Conservation (phyloP, 1,140 invertebrate species). For the Lineus longissimus region DNA sequence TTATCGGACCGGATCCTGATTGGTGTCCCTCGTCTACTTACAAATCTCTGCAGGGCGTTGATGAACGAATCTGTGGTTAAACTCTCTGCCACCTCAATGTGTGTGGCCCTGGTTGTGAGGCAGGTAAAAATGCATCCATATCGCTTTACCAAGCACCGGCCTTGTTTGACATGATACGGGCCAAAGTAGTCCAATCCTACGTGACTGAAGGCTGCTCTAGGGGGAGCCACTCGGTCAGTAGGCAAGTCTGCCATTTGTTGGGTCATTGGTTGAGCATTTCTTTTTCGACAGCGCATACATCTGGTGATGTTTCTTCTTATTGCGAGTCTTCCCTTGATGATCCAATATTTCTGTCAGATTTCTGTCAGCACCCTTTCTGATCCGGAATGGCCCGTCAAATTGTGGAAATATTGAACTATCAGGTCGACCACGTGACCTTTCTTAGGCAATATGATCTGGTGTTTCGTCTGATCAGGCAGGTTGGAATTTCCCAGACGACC, state of each 20-base stretch:
- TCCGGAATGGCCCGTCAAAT: conserved; percentile 1
- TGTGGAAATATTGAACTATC: conserved; percentile 9
- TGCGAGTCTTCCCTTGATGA: neutral
- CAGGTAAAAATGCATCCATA: conserved; percentile 21
- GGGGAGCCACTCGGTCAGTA: conserved; percentile 11
- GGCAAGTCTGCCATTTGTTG: conserved; percentile 15
- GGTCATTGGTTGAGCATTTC: neutral
- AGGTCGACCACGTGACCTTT: conserved; percentile 1
- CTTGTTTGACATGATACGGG: conserved; percentile 16
- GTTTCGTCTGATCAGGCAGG: too few relatives aligned
- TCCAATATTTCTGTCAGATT: conserved; percentile 11
- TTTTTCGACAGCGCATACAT: neutral
- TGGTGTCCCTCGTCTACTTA: conserved; percentile 14
- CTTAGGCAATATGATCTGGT: neutral
- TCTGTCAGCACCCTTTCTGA: neutral
- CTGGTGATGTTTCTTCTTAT: neutral
- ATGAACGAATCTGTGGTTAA: conserved; percentile 23
- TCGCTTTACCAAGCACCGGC: conserved; percentile 13
- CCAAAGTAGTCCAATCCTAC: conserved; percentile 15
- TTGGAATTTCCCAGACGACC: conserved; percentile 7
- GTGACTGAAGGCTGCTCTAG: conserved; percentile 10
- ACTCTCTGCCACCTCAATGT: conserved; percentile 20
- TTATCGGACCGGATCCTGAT: conserved; percentile 14
- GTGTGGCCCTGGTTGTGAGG: conserved; percentile 14
- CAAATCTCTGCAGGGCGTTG: conserved; percentile 18